These are phyloP conservation scores for Idaea straminata DNA, from an alignment of 2,888 invertebrate species.

Conservation along the genomic window DNA sequence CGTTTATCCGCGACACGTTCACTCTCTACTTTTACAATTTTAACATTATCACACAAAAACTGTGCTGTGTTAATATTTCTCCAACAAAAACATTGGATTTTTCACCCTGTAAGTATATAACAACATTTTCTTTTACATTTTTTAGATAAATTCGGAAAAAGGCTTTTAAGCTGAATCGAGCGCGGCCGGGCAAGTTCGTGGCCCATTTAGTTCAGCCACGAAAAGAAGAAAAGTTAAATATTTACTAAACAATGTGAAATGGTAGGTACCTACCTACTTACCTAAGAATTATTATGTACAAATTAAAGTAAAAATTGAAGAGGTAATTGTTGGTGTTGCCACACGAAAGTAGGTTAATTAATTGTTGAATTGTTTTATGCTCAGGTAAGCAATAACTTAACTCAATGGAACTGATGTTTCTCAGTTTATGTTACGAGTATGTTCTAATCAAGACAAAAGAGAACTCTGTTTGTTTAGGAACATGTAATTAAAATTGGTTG, in stretches of 20 bases:
- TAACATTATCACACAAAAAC: conserved; percentile 52
- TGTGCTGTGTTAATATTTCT: conserved; percentile 64
- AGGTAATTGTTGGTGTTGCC: conserved; percentile 17
- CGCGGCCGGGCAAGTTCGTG: conserved; percentile 37
- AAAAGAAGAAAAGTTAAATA: not conserved
- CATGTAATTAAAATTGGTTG: not conserved
- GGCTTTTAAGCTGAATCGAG: conserved; percentile 47
- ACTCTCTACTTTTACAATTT: conserved; percentile 34
- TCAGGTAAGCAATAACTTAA: conserved; percentile 5
- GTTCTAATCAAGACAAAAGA: not conserved
- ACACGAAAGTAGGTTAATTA: conserved; percentile 23
- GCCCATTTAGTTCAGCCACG: conserved; percentile 14
- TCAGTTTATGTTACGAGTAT: not conserved
- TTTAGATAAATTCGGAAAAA: conserved; percentile 46
- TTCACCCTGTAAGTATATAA: conserved; percentile 55
- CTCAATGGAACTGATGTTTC: not conserved
- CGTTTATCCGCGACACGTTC: conserved; percentile 42
- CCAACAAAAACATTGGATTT: conserved; percentile 59
- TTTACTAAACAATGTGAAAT: not conserved
- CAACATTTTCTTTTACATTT: conserved; percentile 28
- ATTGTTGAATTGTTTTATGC: conserved; percentile 18
- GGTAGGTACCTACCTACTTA: conserved; percentile 4
- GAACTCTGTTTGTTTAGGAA: not conserved
- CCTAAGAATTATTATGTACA: conserved; percentile 6
- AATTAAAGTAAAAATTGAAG: conserved; percentile 19